phyloP scores from a whole-genome alignment of 53 echinoderm and acorn worm species.

The Mesocentrotus franciscanus region DNA sequence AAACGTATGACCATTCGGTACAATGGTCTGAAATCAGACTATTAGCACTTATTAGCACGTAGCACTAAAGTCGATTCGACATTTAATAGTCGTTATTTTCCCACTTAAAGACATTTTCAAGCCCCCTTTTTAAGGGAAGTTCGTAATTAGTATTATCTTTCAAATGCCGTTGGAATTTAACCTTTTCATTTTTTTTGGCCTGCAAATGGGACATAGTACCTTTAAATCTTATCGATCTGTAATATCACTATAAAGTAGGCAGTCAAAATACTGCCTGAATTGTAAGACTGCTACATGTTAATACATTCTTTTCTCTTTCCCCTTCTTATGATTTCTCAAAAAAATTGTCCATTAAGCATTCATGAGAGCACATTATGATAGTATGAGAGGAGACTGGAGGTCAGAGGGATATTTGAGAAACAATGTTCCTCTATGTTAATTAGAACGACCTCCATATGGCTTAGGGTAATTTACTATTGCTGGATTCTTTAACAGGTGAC shows the following conservation, averaged over 20 bases:
- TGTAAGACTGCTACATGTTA: background rate
- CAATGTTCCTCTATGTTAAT: conserved; percentile 53
- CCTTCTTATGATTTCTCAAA: background rate
- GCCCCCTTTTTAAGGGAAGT: too few species aligned
- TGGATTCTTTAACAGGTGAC: conserved; percentile 49
- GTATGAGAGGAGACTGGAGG: background rate
- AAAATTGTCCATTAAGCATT: background rate
- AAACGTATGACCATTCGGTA: too few species aligned
- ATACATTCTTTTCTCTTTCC: background rate
- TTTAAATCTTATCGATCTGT: background rate
- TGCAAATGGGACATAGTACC: too few species aligned
- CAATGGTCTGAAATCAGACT: too few species aligned
- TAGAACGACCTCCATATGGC: conserved; percentile 12
- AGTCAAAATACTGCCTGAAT: background rate
- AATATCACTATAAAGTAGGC: background rate
- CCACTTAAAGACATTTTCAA: too few species aligned
- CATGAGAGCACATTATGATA: background rate
- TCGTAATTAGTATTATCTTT: too few species aligned
- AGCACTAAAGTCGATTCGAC: too few species aligned
- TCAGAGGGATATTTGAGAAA: conserved; percentile 3
- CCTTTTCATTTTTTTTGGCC: too few species aligned
- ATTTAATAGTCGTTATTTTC: too few species aligned
- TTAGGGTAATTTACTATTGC: conserved; percentile 50
- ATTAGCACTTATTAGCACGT: too few species aligned
- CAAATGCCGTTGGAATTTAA: too few species aligned